A percentile compares a stretch with the other conserved stretches of the same genome.
Evolutionary conservation across 2,797 vertebrate genomes (phyloP).

Genomic region (Poecilia velifera): DNA sequence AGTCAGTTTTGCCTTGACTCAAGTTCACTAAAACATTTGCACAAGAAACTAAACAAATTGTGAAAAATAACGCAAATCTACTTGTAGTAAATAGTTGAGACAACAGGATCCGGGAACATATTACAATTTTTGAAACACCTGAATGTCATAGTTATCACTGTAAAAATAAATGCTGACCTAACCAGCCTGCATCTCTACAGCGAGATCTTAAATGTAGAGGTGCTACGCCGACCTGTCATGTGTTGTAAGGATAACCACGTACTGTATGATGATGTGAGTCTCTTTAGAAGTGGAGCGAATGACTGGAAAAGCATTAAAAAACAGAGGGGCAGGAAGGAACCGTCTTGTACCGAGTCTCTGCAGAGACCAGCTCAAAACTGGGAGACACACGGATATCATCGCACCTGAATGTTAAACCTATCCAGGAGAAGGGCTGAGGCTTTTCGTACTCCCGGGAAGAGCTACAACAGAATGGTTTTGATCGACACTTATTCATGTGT

Average conservation of each 20-base stretch:
- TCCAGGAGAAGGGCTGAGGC: neutral
- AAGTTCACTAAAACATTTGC: too few species aligned
- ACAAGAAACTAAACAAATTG: neutral
- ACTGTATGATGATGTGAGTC: neutral
- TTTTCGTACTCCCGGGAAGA: neutral
- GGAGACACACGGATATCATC: neutral
- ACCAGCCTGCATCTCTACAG: neutral
- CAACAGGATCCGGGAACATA: neutral
- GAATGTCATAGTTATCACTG: neutral
- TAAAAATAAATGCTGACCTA: neutral
- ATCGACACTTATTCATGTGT: neutral
- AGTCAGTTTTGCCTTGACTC: too few species aligned
- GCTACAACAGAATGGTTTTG: neutral
- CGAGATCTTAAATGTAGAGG: neutral
- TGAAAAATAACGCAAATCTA: neutral
- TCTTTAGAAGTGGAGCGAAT: neutral
- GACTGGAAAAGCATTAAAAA: neutral
- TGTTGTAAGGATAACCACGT: neutral
- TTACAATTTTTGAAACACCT: neutral
- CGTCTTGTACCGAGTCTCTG: neutral
- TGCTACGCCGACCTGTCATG: neutral
- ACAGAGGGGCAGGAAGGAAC: neutral
- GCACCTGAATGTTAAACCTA: neutral
- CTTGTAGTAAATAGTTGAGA: neutral
- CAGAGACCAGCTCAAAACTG: neutral